These are phyloP conservation scores for Heliconius congener DNA, from an alignment of 1,140 invertebrate genomes.

Conservation along the genomic window DNA sequence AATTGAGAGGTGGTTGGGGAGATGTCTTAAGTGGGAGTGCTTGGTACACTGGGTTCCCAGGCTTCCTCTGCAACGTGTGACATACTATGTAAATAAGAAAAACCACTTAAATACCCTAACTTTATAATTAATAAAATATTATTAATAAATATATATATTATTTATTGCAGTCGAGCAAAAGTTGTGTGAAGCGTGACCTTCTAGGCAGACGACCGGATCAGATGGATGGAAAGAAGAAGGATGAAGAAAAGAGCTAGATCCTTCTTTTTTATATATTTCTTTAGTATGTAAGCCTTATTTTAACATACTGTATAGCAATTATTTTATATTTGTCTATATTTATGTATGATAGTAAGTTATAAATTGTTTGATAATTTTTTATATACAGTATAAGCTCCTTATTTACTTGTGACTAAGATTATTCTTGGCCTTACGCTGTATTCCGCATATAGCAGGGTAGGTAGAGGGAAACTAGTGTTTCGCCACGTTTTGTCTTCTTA, in stretches of 20 bases:
- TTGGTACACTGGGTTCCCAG: too few relatives aligned
- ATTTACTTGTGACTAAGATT: too few relatives aligned
- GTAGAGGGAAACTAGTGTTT: neutral
- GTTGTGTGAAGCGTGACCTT: conserved; percentile 56
- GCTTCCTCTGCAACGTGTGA: too few relatives aligned
- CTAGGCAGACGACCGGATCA: conserved; percentile 53
- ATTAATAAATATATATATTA: neutral
- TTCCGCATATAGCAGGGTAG: neutral
- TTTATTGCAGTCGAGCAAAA: conserved; percentile 52
- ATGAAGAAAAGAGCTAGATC: conserved; percentile 56
- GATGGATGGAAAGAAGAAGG: conserved; percentile 49
- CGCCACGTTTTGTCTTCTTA: too few relatives aligned
- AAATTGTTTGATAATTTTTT: too few relatives aligned
- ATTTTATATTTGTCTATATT: neutral
- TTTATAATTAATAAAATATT: neutral
- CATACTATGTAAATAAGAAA: too few relatives aligned
- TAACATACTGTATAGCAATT: neutral
- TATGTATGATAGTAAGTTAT: too few relatives aligned
- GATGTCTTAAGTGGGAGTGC: too few relatives aligned
- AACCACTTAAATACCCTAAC: too few relatives aligned
- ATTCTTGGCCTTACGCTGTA: neutral
- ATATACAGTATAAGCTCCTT: too few relatives aligned
- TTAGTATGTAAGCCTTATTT: neutral
- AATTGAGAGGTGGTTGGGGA: too few relatives aligned
- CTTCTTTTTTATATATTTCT: neutral